Base-by-base conservation (phyloP, 2,113 vertebrate species). In the Cnemophilus loriae region DNA sequence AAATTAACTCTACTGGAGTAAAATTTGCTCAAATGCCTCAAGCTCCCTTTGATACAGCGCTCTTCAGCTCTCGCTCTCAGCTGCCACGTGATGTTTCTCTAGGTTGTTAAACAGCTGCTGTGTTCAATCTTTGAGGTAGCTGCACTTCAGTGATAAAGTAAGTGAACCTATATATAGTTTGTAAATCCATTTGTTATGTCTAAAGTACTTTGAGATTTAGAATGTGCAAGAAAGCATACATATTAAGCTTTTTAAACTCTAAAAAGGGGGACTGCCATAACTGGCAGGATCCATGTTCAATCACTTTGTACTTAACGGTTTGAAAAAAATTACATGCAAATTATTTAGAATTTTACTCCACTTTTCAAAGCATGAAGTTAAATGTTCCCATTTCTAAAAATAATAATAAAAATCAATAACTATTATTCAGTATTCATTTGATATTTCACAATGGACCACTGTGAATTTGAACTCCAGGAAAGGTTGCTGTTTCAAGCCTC, bases 391-490 rank as follows among this genome's bases (percentile, higher is more conserved):
- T 95, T 96, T 94, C 93, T 96, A 96, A 97, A 97, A 96, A 95
- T 96, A 96, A 97, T 96, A 96, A 96, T 95, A 97, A 96, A 97
- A 96, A 96, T 96, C 95, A 97, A 95, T 97, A 96, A 94, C 96
- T 96, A 94, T 95, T 96, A 96, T 96, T 96, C 95, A 60, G 90
- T 60, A 93, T 92, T 96, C 95, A 96, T 96, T 95, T 96, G 96
- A 88, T 96, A 92, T 90, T 94, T 94, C 86, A 96, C 93, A 96
- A 96, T 92, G 80, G 94, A 95, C 94, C 89, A 91, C 94, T 94
- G 76, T 91, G 96, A 95, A 96, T 95, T 93, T 95, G 93, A 96
- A 96, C 78, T 95, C 89, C 70, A 80, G 82, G 95, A 96, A 97
- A 96, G 90, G 73, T 27, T 95, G 93, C 94, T 88, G 92, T 96